phyloP scores from a whole-genome alignment of 2,113 vertebrate genomes.

The Mesoclemmys tuberculata region DNA sequence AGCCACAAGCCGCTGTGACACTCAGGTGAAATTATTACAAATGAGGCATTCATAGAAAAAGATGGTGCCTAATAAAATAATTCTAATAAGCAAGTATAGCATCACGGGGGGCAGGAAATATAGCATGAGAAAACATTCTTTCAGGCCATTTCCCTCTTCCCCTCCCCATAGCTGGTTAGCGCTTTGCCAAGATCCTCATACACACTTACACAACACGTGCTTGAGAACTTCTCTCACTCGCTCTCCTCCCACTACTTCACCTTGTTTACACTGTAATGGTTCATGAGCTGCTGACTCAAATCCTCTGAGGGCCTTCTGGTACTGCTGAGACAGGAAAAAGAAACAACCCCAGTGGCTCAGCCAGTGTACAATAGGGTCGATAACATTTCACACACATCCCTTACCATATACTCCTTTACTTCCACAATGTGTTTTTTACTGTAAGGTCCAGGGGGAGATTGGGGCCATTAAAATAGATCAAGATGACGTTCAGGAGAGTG shows the following conservation, averaged over 20 bases:
- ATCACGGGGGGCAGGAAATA: neutral
- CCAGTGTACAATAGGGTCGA: neutral
- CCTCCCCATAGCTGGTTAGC: neutral
- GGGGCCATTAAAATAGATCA: neutral
- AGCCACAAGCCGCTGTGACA: neutral
- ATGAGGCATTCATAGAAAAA: neutral
- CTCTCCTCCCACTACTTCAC: neutral
- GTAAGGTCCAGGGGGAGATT: neutral
- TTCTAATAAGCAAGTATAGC: neutral
- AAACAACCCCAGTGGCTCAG: neutral
- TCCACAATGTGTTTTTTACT: neutral
- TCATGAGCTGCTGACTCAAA: constrained; percentile 51
- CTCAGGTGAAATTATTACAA: neutral
- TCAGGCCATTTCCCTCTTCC: neutral
- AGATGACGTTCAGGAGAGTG: neutral
- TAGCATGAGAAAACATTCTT: neutral
- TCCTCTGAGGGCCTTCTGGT: neutral
- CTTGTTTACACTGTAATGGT: neutral
- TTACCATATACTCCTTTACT: neutral
- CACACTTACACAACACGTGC: rapidly evolving
- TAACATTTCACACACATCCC: neutral
- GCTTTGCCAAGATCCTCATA: neutral
- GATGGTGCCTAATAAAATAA: neutral
- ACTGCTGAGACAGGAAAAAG: constrained; percentile 40
- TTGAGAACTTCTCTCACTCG: neutral